Base-by-base conservation (phyloP, 1,140 invertebrate species). In the Meloidogyne hapla region DNA sequence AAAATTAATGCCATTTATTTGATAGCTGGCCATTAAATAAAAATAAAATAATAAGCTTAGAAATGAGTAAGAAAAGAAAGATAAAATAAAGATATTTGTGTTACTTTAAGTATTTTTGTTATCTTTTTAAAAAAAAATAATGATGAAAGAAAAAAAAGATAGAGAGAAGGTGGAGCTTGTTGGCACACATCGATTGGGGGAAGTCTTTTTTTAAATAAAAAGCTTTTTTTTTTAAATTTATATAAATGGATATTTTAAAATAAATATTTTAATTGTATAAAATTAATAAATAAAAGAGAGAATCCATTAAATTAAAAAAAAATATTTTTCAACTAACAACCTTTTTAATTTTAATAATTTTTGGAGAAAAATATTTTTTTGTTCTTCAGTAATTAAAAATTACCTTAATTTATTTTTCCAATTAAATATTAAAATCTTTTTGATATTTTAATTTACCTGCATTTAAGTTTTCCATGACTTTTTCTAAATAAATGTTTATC, bases 401-500 rank as follows among this genome's bases (percentile, higher is more conserved):
- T n/a, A n/a, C n/a, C n/a, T n/a, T n/a, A n/a, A n/a, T n/a, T n/a
- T n/a, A n/a, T n/a, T n/a, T n/a, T n/a, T n/a, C n/a, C n/a, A n/a
- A n/a, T n/a, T n/a, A n/a, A n/a, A n/a, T n/a, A n/a, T n/a, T n/a
- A n/a, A n/a, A n/a, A n/a, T n/a, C n/a, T n/a, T n/a, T n/a, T n/a
- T n/a, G n/a, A n/a, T n/a, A n/a, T n/a, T 26, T 28, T 28, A 23
- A 21, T 21, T 33, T 28, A 73, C 71, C 71, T 73, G 71, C 71
- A 73, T 33, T 73, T 73, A 23, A 73, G 56, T 61, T 21, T 73
- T 18, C 71, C 71, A 21, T 64, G 23, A 63, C 48, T 73, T 56
- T 64, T 61, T 38, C 38, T 73, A 64, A 73, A 73, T 38, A 73
- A 28, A 63, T 73, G 42, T 73, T 73, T 38, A 64, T 73, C 71